A percentile compares a stretch with the other conserved stretches of the same genome.
Conservation (phyloP, 2,113 vertebrate genomes). For the human (Homo sapiens) region DNA sequence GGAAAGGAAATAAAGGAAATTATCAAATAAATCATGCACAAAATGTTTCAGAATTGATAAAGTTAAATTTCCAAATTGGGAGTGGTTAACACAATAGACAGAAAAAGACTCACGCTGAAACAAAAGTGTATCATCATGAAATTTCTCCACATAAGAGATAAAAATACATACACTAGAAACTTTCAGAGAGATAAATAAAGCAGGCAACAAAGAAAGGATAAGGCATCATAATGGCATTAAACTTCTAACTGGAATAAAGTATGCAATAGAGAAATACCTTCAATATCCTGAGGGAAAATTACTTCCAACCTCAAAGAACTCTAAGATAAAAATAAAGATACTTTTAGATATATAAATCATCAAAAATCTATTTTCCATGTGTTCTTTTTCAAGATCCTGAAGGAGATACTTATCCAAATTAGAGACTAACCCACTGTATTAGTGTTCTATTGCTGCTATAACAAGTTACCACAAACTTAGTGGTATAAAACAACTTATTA, state of each 20-base stretch:
- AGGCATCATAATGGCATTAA: not conserved
- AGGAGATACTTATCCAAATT: not conserved
- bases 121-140: not conserved
- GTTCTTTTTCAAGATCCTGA: not conserved
- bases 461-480: not conserved
- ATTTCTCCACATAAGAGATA: not conserved
- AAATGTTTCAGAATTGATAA: not conserved
- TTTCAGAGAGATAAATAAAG: not conserved
- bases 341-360: not conserved
- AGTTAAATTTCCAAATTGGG: not conserved
- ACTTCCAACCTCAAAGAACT: not conserved
- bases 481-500: not conserved
- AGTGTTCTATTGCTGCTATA: not conserved
- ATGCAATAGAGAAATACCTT: not conserved
- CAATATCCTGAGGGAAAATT: not conserved
- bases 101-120: not conserved
- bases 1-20: not conserved
- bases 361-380: not conserved
- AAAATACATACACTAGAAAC: not conserved
- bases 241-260: not conserved
- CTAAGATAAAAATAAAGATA: not conserved
- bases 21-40: constrained; percentile 23
- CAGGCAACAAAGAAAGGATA: not conserved
- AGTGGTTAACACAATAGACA: not conserved
- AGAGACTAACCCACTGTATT: not conserved